These are phyloP conservation scores for Chroicocephalus ridibundus DNA, from an alignment of 2,113 vertebrate genomes.

Conservation along the genomic window DNA sequence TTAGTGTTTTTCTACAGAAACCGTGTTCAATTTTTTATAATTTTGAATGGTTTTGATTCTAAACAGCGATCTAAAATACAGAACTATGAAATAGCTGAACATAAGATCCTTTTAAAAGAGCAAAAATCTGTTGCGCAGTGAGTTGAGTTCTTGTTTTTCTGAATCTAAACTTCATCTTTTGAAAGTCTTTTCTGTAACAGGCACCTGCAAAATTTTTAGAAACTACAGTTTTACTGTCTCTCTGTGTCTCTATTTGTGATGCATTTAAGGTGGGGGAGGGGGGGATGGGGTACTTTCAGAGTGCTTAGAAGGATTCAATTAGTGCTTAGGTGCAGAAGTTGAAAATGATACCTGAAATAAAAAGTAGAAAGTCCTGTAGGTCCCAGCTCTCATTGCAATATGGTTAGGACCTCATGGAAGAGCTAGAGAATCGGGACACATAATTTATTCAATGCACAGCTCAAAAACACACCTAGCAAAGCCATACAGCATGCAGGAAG, in stretches of 20 bases:
- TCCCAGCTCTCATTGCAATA: not conserved
- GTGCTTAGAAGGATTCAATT: not conserved
- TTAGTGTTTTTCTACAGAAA: not conserved
- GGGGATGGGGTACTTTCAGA: not conserved
- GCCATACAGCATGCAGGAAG: not conserved
- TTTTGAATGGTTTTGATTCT: not conserved
- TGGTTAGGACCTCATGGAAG: not conserved
- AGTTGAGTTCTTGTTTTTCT: not conserved
- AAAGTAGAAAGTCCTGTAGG: not conserved
- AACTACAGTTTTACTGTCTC: not conserved
- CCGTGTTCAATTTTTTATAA: rapidly evolving
- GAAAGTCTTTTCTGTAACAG: not conserved
- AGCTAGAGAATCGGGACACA: not conserved
- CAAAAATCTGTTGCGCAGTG: not conserved
- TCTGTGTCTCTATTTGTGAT: not conserved
- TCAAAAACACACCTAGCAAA: not conserved
- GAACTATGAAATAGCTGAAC: not conserved
- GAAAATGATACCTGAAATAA: not conserved
- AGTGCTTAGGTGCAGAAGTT: not conserved
- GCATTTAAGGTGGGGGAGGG: not conserved
- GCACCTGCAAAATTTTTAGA: not conserved
- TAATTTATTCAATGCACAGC: not conserved
- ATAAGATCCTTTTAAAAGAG: not conserved
- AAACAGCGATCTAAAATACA: not conserved
- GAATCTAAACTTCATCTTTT: not conserved